Percentiles rank a stretch among this genome's conserved stretches.
These are phyloP conservation scores for Cladopsammia gracilis DNA, from an alignment of 64 coral and sea anemone species.

Conservation along the genomic window DNA sequence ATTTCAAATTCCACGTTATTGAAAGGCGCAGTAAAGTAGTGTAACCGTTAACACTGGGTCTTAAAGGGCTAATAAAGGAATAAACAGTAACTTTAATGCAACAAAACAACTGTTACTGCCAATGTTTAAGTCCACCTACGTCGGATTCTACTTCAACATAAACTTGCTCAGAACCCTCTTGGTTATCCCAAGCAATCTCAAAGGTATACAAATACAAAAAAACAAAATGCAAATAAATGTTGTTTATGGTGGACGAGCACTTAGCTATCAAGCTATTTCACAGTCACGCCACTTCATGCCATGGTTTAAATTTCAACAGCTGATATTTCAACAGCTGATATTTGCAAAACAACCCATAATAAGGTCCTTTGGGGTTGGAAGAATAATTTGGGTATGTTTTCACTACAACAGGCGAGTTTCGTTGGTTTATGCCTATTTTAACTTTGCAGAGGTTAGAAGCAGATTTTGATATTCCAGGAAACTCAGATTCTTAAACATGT, in stretches of 20 bases:
- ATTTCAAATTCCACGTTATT: no score
- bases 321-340: constrained; percentile 55
- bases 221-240: no score
- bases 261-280: no score
- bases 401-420: neutral
- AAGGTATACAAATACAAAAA: no score
- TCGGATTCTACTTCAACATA: neutral
- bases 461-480: constrained; percentile 65
- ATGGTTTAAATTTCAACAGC: constrained; percentile 67
- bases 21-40: no score
- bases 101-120: no score
- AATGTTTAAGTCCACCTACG: no score
- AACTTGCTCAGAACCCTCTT: neutral
- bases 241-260: no score
- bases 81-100: no score
- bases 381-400: constrained; percentile 53
- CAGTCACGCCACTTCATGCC: no score
- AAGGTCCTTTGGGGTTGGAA: constrained; percentile 12
- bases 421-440: neutral
- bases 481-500: neutral
- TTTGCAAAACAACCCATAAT: constrained; percentile 44
- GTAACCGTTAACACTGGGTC: no score
- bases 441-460: neutral
- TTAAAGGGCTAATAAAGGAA: no score
- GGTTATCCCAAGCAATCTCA: constrained; percentile 17